Conservation (phyloP, 1,140 invertebrate species). For the Chelonus insularis region DNA sequence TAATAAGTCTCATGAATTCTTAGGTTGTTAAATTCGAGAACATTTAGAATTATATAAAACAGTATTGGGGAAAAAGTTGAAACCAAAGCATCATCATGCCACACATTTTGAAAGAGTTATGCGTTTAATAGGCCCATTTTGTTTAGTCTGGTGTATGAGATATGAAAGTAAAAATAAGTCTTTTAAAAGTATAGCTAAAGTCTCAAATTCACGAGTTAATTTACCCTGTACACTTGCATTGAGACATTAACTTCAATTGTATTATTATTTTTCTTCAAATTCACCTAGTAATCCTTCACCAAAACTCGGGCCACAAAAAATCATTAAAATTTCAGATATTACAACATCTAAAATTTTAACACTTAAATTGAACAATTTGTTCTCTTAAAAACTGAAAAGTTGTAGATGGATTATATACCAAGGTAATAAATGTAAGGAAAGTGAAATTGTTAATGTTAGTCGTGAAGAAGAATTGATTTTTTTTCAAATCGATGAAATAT, state of each 20-base stretch:
- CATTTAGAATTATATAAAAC: constrained; percentile 2
- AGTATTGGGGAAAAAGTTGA: background rate
- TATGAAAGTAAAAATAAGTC: background rate
- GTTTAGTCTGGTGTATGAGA: background rate
- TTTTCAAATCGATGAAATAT: background rate
- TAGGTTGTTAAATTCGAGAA: background rate
- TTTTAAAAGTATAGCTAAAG: background rate
- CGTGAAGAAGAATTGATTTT: background rate
- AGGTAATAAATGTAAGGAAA: background rate
- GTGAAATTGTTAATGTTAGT: background rate
- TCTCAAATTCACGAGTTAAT: background rate
- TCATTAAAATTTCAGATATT: background rate
- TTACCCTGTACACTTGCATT: background rate
- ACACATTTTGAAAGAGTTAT: constrained; percentile 3
- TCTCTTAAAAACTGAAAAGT: background rate
- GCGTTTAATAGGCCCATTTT: background rate
- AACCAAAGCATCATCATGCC: background rate
- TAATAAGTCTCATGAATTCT: background rate
- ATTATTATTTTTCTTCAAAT: background rate
- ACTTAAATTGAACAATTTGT: background rate
- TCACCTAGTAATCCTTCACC: background rate
- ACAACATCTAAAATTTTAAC: background rate
- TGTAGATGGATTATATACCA: background rate
- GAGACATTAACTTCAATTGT: background rate
- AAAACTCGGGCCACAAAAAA: too few relatives aligned